Percentiles rank a stretch among this genome's conserved stretches.
Conservation (phyloP, 2,797 vertebrate species). For the Macropodus opercularis region DNA sequence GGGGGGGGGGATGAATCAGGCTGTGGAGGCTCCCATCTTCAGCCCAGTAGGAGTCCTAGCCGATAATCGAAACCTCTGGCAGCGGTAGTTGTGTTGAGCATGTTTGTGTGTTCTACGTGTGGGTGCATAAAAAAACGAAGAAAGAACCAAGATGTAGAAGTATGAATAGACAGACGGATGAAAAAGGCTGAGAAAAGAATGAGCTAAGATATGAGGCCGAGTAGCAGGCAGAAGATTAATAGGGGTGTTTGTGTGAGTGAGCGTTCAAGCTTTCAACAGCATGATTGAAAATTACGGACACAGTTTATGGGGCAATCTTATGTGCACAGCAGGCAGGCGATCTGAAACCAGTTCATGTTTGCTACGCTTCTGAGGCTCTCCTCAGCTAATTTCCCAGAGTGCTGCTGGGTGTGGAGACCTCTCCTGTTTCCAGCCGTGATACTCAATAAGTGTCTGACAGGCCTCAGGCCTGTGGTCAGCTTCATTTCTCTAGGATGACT, state of each 20-base stretch:
- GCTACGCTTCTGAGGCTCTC: constrained; percentile 13
- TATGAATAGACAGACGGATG: constrained; percentile 1
- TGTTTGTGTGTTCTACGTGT: constrained; percentile 51
- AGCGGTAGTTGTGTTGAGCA: constrained; percentile 55
- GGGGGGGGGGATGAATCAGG: constrained; percentile 47
- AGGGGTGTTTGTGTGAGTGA: constrained; percentile 10
- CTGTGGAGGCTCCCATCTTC: constrained; percentile 62
- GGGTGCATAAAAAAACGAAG: constrained; percentile 30
- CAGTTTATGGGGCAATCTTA: constrained; percentile 20
- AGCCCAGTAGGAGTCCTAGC: constrained; percentile 57
- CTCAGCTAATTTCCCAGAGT: constrained; percentile 47
- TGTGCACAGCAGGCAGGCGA: constrained; percentile 30
- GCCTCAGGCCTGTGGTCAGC: constrained; percentile 41
- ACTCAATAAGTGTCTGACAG: constrained; percentile 52
- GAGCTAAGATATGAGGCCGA: constrained; percentile 26
- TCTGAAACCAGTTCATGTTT: constrained; percentile 14
- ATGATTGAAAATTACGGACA: constrained; percentile 16
- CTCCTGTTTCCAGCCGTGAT: constrained; percentile 47
- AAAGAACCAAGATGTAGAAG: constrained; percentile 11
- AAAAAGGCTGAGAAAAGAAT: neutral
- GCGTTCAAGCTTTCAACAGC: constrained; percentile 11
- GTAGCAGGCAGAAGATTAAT: constrained; percentile 28
- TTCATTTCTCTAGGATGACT: constrained; percentile 33
- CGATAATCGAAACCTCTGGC: constrained; percentile 71
- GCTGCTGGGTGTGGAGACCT: constrained; percentile 35